Base-by-base conservation (phyloP, 2,888 invertebrate genomes). In the Drosophila melanosoma region DNA sequence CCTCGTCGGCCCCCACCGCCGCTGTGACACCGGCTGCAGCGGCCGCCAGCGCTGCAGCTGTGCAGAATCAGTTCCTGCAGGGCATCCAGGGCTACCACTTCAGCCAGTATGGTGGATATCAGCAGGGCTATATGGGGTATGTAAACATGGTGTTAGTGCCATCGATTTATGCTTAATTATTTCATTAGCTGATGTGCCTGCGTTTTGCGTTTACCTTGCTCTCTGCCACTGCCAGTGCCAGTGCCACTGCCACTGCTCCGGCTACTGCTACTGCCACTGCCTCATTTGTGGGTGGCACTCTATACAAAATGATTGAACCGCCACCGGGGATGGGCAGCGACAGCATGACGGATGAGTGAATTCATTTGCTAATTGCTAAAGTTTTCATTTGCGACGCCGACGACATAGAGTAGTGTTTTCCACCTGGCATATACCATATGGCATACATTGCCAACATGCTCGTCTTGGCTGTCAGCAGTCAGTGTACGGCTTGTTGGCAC, bases 111-210 rank as follows among this genome's bases (percentile, higher is more conserved):
- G 96, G 96, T 53, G 97, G 97, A 53, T 98, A 98, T 93, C 98
- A 98, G 92, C 97, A 97, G 93, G 97, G 97, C 91, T 98, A 98
- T 91, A 97, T 98, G 97, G 97, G 97, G 97, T 97, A 92, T 95
- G 95, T 93, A 58, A n/a, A 15, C 56, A 32, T 20, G 67, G 23
- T 48, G 45, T n/a, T 32, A 38, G 53, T 70, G 52, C 35, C 60
- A 72, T 76, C 75, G 69, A 66, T 71, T 73, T 65, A 67, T 63
- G 68, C 61, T 62, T 67, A 77, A 79, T 82, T 87, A 85, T 82
- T 82, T 73, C 75, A 85, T 85, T 77, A 83, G 81, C 68, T 72
- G 80, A 79, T 76, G 74, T 54, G 56, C 57, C 48, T 36, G 54
- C 35, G 57, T 66, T 36, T 23, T 49, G 48, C 64, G 36, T 58